Evolutionary conservation across 2,888 invertebrate genomes (phyloP), one percentile per base, ranked within the genome.

Genomic region (Neoscelio sp.): DNA sequence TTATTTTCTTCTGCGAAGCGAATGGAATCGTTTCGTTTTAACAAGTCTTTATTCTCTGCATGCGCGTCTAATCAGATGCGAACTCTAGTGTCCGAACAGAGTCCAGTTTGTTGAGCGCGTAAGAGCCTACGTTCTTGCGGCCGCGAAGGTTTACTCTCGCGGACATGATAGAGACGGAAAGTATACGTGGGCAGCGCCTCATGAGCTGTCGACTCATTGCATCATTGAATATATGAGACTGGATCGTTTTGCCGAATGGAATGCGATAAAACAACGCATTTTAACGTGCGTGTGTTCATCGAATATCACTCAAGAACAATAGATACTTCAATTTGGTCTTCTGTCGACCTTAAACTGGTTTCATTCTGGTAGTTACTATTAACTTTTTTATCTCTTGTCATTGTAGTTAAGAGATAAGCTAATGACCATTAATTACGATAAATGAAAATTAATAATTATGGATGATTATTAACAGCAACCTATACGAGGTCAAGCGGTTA

Each of bases 161-260:
- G 48, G 23, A 46, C 60, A 28, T 33, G 75, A 75, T 50, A 42
- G 67, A 79, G 76, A 70, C 52, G 67, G 65, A 79, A 81, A 80
- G 75, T 68, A 44, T 64, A 78, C 76, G 78, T 79, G 71, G 75
- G 76, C 42, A 62, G 73, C 5, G 15, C 40, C 54, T 64, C 52
- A 56, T 33, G 73, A 78, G 58, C 80, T 71, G 73, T 80, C 60
- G 58, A 71, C 50, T 68, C 65, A 73, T 82, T 82, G 80, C 77
- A 50, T 79, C 80, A 78, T 46, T 67, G 75, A 83, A 83, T 78
- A 77, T 64, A 44, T 56, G 48, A 28, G 42, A 38, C 60, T 30
- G 54, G 75, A 81, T 77, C 77, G 58, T 75, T 78, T 82, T 78
- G 77, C 70, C 42, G 64, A 80, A 75, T 62, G 78, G 75, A 50